Evolutionary conservation across 2,888 invertebrate species (phyloP), one percentile per base, ranked within the genome.

Genomic region (Pogonocherus hispidulus): DNA sequence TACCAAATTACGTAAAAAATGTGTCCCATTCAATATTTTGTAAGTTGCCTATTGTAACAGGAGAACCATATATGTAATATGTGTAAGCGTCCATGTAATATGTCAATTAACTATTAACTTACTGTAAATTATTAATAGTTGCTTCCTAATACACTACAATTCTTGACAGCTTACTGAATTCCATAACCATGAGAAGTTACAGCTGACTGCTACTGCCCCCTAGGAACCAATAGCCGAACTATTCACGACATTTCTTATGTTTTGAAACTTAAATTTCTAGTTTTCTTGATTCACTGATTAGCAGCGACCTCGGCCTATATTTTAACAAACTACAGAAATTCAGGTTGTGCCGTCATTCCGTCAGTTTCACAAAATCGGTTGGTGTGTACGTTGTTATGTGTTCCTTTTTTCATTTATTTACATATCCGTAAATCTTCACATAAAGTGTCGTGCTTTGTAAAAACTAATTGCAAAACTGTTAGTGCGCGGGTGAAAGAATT

Each of bases 341-440:
- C 37, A 62, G 51, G 62, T 32, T 59, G 51, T 62, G 32, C 62
- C 51, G 49, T 62, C 51, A 51, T 37, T n/a, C 51, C 62, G 62
- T 62, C 62, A 62, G 51, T 62, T 62, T 62, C 19, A 37, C n/a
- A 62, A 62, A 62, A 51, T 62, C 62, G 51, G 62, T 62, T 22
- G 62, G 62, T 49, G 62, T 62, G 51, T 35, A 14, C 22, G 51
- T 47, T 20, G 49, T 62, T 49, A 37, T 62, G 27, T 51, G 62
- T 37, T 14, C 22, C 18, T 32, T 20, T 27, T 51, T 35, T 37
- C 35, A 62, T 62, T 62, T 62, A 62, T 49, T 51, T 62, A 62
- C 62, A 23, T 37, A 62, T 19, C 35, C 20, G 35, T 37, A 19
- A 37, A 51, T 62, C 62, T 35, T 51, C 62, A 51, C 37, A 51